Conservation (phyloP, 2,113 vertebrate species). For the Paraplagusia blochii region DNA sequence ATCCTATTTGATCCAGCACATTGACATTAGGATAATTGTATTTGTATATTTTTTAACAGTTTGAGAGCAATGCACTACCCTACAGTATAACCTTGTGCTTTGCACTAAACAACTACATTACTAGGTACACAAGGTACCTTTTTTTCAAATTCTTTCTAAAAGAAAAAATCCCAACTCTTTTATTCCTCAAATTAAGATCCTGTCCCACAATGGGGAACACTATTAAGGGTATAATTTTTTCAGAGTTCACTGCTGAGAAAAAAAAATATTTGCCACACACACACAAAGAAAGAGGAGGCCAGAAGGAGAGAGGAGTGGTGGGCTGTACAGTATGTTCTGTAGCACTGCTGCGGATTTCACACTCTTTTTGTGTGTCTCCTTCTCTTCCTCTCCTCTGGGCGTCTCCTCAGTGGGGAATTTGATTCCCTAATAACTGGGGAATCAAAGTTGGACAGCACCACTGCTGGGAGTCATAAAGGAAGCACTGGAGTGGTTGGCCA, state of each 20-base stretch:
- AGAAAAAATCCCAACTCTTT: too few relatives aligned
- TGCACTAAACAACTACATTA: too few relatives aligned
- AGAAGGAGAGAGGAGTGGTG: constrained; percentile 57
- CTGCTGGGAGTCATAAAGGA: constrained; percentile 67
- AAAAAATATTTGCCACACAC: constrained; percentile 27
- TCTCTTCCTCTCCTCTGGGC: constrained; percentile 66
- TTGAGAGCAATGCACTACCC: too few relatives aligned
- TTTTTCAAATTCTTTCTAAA: too few relatives aligned
- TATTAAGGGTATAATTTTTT: background rate
- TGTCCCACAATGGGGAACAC: background rate
- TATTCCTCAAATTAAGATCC: too few relatives aligned
- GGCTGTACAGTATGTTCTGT: constrained; percentile 56
- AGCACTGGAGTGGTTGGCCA: constrained; percentile 61
- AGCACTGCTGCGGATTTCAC: constrained; percentile 65
- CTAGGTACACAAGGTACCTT: too few relatives aligned
- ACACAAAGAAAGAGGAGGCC: constrained; percentile 54
- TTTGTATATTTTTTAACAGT: too few relatives aligned
- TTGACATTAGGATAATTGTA: too few relatives aligned
- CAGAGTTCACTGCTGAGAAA: constrained; percentile 3
- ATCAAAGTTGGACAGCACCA: constrained; percentile 71
- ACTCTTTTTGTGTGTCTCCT: constrained; percentile 63
- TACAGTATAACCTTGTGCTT: too few relatives aligned
- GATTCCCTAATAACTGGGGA: constrained; percentile 70
- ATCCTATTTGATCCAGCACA: too few relatives aligned
- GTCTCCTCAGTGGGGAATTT: constrained; percentile 60